A percentile compares a stretch with the other conserved stretches of the same genome.
Conservation (phyloP, 2,113 vertebrate genomes). For the Stegostoma tigrinum region DNA sequence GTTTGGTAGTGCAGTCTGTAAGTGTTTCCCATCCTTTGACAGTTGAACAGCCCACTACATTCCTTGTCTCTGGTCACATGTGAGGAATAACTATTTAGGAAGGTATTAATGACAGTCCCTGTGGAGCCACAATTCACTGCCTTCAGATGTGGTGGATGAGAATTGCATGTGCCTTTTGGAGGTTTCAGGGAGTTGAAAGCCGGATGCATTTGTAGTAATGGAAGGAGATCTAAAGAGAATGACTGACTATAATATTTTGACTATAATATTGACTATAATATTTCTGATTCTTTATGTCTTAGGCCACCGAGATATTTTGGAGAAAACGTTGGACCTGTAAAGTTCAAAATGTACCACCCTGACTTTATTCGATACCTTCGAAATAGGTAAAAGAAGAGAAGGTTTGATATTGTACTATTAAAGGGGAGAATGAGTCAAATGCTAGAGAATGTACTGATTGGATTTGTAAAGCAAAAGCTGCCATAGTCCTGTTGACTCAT, state of each 20-base stretch:
- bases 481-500: too few species aligned
- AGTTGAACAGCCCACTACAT: neutral
- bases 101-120: neutral
- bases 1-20: neutral
- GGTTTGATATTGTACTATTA: neutral
- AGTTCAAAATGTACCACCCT: conserved; percentile 69
- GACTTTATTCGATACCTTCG: conserved; percentile 69
- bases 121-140: neutral
- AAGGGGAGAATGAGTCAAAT: neutral
- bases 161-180: neutral
- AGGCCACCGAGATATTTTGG: conserved; percentile 61
- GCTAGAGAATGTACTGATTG: neutral
- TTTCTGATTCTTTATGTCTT: neutral
- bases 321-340: conserved; percentile 48
- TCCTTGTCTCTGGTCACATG: neutral
- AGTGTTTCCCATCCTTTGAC: neutral
- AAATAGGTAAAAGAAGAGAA: conserved; percentile 57
- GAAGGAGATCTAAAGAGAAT: neutral
- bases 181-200: neutral
- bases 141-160: neutral
- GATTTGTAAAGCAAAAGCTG: too few species aligned
- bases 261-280: neutral
- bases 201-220: neutral
- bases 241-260: neutral
- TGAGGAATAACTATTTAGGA: too few species aligned